Base-by-base conservation (phyloP, 64 coral and sea anemone genomes). In the Porites australiensis region DNA sequence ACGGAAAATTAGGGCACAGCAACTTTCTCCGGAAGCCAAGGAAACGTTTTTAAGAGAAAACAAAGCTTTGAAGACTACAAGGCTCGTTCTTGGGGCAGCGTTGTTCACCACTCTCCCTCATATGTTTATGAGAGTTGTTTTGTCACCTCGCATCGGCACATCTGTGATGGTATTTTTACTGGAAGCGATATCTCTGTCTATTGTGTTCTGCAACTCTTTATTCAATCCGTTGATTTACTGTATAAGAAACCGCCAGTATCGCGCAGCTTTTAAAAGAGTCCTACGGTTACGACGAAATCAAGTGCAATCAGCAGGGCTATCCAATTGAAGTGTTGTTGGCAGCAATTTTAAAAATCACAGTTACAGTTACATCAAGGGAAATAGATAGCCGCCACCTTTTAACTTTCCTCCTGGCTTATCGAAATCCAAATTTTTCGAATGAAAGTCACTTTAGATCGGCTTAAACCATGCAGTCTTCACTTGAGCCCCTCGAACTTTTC, bases 51-150 rank as follows among this genome's bases (percentile, higher is more conserved):
- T 77, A 52, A 77, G 8, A 6, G 74, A 77, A 51, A 77, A n/a
- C 4, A 77, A 77, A 20, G 74, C 74, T 77, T 50, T 77, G 6
- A 77, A 49, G 6, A 77, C 74, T 2, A 77, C 73, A 75, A 50
- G 14, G 13, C 15, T 75, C 16, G 18, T 77, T 16, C 48, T 77
- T n/a, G 74, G 74, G 14, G 3, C 49, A n/a, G 74, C 53, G 13
- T n/a, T 77, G 3, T n/a, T 20, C 5, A 0, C 66, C 18, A 21
- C 8, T 18, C 6, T 18, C 18, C 66, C 21, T 5, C 8, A 10
- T 14, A 50, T 52, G 49, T 13, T 57, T 6, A 52, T 10, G 13
- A 45, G 18, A 52, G 4, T 52, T 53, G 74, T 53, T 51, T 77
- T 52, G 14, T 47, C 2, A 8, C 48, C 18, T 9, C 6, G 48